A percentile compares a stretch with the other conserved stretches of the same genome.
Evolutionary conservation across 2,113 vertebrate species (phyloP).

Genomic region (Cyphotilapia sp.): DNA sequence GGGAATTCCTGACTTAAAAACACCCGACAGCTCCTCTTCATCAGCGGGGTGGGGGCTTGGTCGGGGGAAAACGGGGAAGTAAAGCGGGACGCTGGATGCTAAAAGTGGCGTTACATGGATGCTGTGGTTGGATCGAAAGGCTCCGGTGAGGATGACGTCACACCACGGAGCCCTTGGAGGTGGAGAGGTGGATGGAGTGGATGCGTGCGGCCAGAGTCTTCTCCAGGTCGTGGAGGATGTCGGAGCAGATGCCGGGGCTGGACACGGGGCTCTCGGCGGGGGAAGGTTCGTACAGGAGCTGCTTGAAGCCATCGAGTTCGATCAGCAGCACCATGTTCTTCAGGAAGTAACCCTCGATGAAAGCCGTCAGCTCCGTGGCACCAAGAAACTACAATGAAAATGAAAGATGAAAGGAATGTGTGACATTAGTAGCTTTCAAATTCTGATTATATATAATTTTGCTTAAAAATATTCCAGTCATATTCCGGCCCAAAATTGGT

Average conservation of each 20-base stretch:
- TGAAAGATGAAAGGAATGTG: not conserved
- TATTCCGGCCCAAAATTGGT: not conserved
- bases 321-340: slow-evolving; percentile 79
- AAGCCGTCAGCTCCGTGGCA: slow-evolving; percentile 68
- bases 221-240: slow-evolving; percentile 92
- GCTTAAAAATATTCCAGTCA: not conserved
- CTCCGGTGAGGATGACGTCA: slow-evolving; percentile 48
- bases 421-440: not conserved
- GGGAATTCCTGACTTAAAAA: slow-evolving; percentile 38
- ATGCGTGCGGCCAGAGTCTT: slow-evolving; percentile 91
- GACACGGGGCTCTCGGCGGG: slow-evolving; percentile 74
- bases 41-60: not conserved
- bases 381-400: slow-evolving; percentile 59
- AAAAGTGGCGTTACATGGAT: slow-evolving; percentile 12
- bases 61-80: not conserved
- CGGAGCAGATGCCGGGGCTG: slow-evolving; percentile 57
- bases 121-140: not conserved
- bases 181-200: slow-evolving; percentile 96
- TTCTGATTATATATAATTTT: not conserved
- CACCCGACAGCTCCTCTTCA: not conserved
- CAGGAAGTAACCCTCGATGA: slow-evolving; percentile 78
- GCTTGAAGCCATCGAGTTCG: slow-evolving; percentile 88
- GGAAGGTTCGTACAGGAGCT: slow-evolving; percentile 85
- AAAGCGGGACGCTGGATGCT: not conserved
- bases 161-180: slow-evolving; percentile 95